Evolutionary conservation across 2,797 vertebrate species (phyloP).

Genomic region (Lithobates pipiens): DNA sequence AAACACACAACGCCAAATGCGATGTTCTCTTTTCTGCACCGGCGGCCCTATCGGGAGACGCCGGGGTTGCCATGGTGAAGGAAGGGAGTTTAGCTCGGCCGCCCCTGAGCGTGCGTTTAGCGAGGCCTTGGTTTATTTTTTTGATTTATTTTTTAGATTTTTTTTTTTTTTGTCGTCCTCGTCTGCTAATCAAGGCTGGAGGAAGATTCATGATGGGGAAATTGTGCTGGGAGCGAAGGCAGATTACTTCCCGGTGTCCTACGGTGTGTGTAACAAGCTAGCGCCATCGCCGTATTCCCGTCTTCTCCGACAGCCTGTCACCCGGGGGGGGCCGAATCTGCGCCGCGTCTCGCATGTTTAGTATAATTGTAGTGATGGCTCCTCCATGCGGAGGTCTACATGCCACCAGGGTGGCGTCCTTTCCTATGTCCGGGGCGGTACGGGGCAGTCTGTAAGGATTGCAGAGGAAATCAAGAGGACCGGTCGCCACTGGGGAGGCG

Average conservation of each 20-base stretch:
- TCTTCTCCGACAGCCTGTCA: not conserved
- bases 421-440: too few relatives aligned
- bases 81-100: not conserved
- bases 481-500: too few relatives aligned
- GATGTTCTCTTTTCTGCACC: not conserved
- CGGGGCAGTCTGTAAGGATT: too few relatives aligned
- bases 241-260: slow-evolving; percentile 24
- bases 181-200: slow-evolving; percentile 7
- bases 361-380: not conserved
- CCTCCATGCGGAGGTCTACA: not conserved
- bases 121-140: not conserved
- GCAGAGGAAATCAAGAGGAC: too few relatives aligned
- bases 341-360: not conserved
- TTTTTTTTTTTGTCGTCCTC: slow-evolving; percentile 1
- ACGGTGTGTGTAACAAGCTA: slow-evolving; percentile 30
- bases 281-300: slow-evolving; percentile 25
- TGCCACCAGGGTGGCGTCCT: too few relatives aligned
- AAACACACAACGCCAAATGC: too few relatives aligned
- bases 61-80: slow-evolving; percentile 24
- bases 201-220: slow-evolving; percentile 13
- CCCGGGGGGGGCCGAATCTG: slow-evolving; percentile 1
- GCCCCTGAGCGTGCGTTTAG: slow-evolving; percentile 7
- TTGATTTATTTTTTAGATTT: too few relatives aligned
- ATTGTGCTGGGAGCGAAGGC: not conserved
- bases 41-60: not conserved